Evolutionary conservation across 2,797 vertebrate genomes (phyloP).

Genomic region (Acanthurus tractus): DNA sequence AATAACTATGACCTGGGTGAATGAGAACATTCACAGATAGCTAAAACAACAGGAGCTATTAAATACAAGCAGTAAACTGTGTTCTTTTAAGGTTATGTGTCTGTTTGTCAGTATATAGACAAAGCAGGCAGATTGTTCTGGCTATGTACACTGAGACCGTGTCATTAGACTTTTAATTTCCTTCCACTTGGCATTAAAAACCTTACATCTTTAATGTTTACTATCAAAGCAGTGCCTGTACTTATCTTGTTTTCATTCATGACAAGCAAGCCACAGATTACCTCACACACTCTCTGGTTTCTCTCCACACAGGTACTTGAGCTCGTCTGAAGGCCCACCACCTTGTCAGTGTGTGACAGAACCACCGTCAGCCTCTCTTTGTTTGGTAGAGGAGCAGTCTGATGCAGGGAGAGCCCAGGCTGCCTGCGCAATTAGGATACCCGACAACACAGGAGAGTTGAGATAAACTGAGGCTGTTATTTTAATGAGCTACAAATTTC

Average conservation of each 20-base stretch:
- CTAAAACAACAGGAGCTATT: not conserved
- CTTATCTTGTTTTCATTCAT: not conserved
- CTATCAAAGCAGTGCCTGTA: not conserved
- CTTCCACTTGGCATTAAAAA: not conserved
- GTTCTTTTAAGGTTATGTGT: not conserved
- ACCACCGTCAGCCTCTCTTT: constrained; percentile 46
- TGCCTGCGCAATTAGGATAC: constrained; percentile 35
- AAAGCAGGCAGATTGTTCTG: not conserved
- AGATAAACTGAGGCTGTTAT: constrained; percentile 51
- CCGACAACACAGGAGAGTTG: constrained; percentile 34
- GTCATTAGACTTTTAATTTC: not conserved
- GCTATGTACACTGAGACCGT: not conserved
- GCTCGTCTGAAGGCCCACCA: constrained; percentile 88
- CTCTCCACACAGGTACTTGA: constrained; percentile 91
- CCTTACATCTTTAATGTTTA: not conserved
- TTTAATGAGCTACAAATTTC: constrained; percentile 60
- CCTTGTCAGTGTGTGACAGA: constrained; percentile 35
- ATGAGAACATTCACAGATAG: no score
- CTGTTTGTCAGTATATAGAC: not conserved
- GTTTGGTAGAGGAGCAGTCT: constrained; percentile 35
- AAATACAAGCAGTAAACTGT: not conserved
- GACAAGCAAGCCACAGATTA: not conserved
- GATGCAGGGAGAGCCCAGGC: constrained; percentile 26
- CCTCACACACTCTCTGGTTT: not conserved
- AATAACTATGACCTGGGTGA: no score